These are phyloP conservation scores for Cynodonichthys magdalenae DNA, from an alignment of 2,797 vertebrate species.

Conservation along the genomic window DNA sequence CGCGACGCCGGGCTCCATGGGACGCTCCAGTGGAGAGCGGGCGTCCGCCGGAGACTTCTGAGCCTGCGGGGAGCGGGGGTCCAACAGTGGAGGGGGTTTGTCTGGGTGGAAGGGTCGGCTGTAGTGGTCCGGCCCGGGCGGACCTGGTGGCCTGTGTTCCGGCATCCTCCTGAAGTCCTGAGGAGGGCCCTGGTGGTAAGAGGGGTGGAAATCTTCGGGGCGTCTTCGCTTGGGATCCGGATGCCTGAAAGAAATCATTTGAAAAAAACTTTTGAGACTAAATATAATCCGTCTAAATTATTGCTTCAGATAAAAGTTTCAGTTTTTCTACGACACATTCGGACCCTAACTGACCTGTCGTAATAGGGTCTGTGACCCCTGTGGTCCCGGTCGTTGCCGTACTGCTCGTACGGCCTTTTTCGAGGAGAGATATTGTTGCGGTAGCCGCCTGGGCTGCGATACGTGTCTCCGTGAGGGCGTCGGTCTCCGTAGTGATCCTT, in stretches of 20 bases:
- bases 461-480: constrained; percentile 86
- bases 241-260: constrained; percentile 80
- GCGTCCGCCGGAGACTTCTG: constrained; percentile 95
- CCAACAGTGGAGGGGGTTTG: constrained; percentile 87
- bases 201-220: constrained; percentile 89
- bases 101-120: constrained; percentile 90
- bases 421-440: constrained; percentile 89
- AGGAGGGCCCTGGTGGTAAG: constrained; percentile 85
- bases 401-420: constrained; percentile 93
- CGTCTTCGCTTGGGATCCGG: constrained; percentile 92
- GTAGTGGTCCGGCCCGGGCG: constrained; percentile 90
- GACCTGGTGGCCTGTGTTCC: constrained; percentile 87
- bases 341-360: constrained; percentile 83
- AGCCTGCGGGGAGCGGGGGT: constrained; percentile 91
- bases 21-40: constrained; percentile 90
- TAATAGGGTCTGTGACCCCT: constrained; percentile 93
- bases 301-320: too few species aligned
- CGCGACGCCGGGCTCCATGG: constrained; percentile 84
- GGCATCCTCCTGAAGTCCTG: constrained; percentile 94
- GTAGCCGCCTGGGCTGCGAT: constrained; percentile 90
- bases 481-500: constrained; percentile 95
- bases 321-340: too few species aligned
- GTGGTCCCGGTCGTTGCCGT: constrained; percentile 94
- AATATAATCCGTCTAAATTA: too few species aligned
- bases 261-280: too few species aligned